Evolutionary conservation across 2,888 invertebrate species (phyloP).

Genomic region (Loripinus fragilis): DNA sequence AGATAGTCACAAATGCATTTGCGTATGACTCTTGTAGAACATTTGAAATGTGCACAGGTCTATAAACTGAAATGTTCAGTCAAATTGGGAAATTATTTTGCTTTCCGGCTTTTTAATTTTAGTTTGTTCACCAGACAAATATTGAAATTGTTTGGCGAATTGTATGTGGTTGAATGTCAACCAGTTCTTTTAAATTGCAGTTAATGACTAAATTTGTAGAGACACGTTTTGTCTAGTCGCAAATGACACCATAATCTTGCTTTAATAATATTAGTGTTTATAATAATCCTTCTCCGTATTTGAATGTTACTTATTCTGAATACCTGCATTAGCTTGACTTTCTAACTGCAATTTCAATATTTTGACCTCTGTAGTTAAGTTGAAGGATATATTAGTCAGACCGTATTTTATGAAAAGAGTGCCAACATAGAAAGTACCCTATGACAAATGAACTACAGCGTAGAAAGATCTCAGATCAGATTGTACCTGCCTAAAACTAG

Average conservation of each 20-base stretch:
- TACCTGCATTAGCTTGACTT: conserved; percentile 7
- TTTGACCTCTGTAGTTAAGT: conserved; percentile 11
- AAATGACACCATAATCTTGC: neutral
- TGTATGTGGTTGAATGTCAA: conserved; percentile 5
- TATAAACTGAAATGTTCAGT: too few species aligned
- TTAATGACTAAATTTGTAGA: neutral
- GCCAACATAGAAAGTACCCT: too few species aligned
- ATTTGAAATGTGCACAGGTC: too few species aligned
- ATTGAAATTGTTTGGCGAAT: neutral
- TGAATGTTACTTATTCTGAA: neutral
- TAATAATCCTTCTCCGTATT: neutral
- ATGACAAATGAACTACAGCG: too few species aligned
- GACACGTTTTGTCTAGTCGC: neutral
- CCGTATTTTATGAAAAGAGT: too few species aligned
- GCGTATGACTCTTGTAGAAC: too few species aligned
- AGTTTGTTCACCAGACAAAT: neutral
- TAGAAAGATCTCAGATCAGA: too few species aligned
- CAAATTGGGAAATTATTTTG: too few species aligned
- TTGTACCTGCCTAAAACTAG: too few species aligned
- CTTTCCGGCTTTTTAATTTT: too few species aligned
- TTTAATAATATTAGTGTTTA: neutral
- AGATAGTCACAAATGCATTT: too few species aligned
- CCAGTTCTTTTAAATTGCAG: neutral
- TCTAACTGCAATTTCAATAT: neutral
- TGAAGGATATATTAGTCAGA: neutral